Conservation (phyloP, 2,113 vertebrate species). For the Zapornia atra region DNA sequence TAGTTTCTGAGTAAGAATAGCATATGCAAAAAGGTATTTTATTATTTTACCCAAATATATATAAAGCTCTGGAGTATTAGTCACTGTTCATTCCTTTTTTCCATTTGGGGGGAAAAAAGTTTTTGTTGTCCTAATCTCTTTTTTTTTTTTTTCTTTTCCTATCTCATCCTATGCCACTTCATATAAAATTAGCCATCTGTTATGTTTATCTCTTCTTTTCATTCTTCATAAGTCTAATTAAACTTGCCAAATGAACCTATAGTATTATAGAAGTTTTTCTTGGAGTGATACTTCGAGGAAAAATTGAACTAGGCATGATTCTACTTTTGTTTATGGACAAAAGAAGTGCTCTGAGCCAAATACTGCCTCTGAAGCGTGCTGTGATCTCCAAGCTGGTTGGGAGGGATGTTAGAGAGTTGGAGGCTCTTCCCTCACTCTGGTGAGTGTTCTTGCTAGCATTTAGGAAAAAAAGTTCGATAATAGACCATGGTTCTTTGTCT, state of each 20-base stretch:
- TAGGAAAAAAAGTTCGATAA: not conserved
- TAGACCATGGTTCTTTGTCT: not conserved
- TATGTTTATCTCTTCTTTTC: constrained; percentile 18
- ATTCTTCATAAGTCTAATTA: constrained; percentile 5
- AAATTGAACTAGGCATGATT: not conserved
- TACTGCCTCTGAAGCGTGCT: not conserved
- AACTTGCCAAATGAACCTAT: not conserved
- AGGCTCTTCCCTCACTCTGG: not conserved
- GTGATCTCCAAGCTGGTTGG: not conserved
- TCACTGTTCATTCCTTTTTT: constrained; percentile 11
- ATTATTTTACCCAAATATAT: constrained; percentile 25
- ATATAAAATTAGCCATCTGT: constrained; percentile 7
- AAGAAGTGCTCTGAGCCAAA: not conserved
- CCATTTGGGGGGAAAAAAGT: constrained; percentile 13
- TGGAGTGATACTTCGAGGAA: not conserved
- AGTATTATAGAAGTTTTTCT: not conserved
- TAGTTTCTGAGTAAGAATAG: constrained; percentile 44
- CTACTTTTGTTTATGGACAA: not conserved
- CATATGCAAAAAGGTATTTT: constrained; percentile 35
- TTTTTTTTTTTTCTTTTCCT: not conserved
- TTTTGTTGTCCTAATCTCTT: not conserved
- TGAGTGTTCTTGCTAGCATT: not conserved
- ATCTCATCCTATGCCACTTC: constrained; percentile 26
- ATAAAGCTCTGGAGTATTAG: constrained; percentile 52
- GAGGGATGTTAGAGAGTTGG: not conserved